Base-by-base conservation (phyloP, 2,888 invertebrate species). In the Drosophila infuscata region DNA sequence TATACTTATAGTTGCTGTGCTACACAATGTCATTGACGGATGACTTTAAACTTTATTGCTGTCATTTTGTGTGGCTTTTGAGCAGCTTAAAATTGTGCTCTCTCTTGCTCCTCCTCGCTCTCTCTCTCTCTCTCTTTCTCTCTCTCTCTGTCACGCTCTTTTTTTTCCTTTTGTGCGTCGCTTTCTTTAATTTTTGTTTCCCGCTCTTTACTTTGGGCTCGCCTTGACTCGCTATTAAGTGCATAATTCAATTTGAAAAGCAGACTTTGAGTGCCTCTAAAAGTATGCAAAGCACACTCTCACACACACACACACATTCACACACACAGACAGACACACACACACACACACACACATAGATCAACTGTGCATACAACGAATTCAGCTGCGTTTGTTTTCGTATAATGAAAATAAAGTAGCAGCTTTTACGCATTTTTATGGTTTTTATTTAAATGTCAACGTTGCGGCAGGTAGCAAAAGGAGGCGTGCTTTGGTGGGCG, bases 381-480 rank as follows among this genome's bases (percentile, higher is more conserved):
- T n/a, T n/a, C n/a, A n/a, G n/a, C n/a, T n/a, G n/a, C n/a, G 57
- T 53, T 63, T 69, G 59, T 58, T 51, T 53, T 38, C 51, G 64
- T 64, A 64, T 83, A 87, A 87, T 89, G 88, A 84, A 89, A 87
- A 83, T 87, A 89, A 87, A 87, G 81, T 78, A 88, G 83, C 89
- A 85, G 88, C 85, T 87, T 87, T 88, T 85, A 81, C 85, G 86
- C 79, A 83, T 85, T 88, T 89, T 88, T 79, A 89, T 85, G 83
- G 85, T 66, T 78, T 76, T 88, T 78, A 81, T 88, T 81, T 79
- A 72, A 79, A 79, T 88, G 88, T 83, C 83, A 81, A 74, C 84
- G 43, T 66, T 33, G 32, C 30, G 73, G 54, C 57, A 64, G 66
- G 61, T 58, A 32, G 46, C 41, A 70, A 48, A 29, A 46, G 7